These are phyloP conservation scores for Agonopterix subpropinquella DNA, from an alignment of 2,888 invertebrate species.

Conservation along the genomic window DNA sequence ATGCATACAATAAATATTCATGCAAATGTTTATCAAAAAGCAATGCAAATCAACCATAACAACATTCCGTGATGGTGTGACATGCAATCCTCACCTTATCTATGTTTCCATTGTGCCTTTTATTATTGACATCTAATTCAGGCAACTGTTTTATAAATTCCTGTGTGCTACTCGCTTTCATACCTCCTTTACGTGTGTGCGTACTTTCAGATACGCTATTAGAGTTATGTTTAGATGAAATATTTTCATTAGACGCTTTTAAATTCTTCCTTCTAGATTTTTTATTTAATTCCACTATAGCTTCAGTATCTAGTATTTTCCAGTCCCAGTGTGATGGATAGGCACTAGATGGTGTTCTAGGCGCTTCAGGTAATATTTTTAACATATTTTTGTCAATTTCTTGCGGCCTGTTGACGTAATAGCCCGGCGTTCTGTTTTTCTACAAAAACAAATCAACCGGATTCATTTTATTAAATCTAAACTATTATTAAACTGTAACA, in stretches of 20 bases:
- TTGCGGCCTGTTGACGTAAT: slow-evolving; percentile 83
- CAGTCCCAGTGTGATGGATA: slow-evolving; percentile 84
- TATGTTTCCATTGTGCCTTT: slow-evolving; percentile 25
- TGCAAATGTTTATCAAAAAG: slow-evolving; percentile 63
- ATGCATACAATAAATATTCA: slow-evolving; percentile 55
- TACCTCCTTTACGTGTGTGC: slow-evolving; percentile 36
- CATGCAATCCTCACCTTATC: slow-evolving; percentile 58
- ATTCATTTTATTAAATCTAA: not conserved
- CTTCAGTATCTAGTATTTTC: slow-evolving; percentile 76
- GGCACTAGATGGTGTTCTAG: slow-evolving; percentile 82
- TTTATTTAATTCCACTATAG: slow-evolving; percentile 58
- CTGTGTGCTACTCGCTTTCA: slow-evolving; percentile 66
- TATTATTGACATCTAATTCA: slow-evolving; percentile 48
- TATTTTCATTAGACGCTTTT: slow-evolving; percentile 59
- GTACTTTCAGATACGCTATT: slow-evolving; percentile 54
- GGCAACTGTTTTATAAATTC: slow-evolving; percentile 61
- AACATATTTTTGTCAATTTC: slow-evolving; percentile 86
- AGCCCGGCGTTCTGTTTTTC: slow-evolving; percentile 89
- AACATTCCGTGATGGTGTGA: slow-evolving; percentile 31
- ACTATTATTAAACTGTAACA: not conserved
- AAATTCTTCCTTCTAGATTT: slow-evolving; percentile 54
- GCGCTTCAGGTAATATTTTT: slow-evolving; percentile 85
- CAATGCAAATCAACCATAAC: slow-evolving; percentile 57
- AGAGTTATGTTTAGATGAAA: slow-evolving; percentile 63
- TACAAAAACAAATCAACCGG: slow-evolving; percentile 46